phyloP scores from a whole-genome alignment of 2,797 vertebrate genomes.

The Limosa lapponica region DNA sequence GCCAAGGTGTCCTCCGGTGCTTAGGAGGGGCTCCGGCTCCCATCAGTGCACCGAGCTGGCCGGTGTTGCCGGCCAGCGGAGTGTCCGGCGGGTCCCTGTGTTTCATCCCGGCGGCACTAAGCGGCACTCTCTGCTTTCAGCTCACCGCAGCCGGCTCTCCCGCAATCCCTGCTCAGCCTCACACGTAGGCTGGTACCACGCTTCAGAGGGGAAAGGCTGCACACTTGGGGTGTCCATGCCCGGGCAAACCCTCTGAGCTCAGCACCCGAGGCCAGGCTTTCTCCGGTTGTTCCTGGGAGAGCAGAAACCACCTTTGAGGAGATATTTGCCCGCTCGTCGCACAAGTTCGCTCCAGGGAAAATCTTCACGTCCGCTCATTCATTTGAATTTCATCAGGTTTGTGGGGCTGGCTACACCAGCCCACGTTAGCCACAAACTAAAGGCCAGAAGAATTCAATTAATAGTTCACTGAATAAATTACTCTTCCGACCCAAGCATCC shows the following conservation, averaged over 20 bases:
- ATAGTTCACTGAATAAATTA: neutral
- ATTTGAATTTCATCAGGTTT: neutral
- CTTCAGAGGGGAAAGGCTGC: rapidly evolving
- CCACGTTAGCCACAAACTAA: neutral
- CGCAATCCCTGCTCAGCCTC: neutral
- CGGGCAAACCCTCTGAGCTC: rapidly evolving
- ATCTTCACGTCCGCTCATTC: rapidly evolving
- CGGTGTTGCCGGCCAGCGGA: rapidly evolving
- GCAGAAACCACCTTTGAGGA: neutral
- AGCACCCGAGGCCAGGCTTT: neutral
- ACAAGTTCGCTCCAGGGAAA: neutral
- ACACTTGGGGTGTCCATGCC: rapidly evolving
- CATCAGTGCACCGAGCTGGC: rapidly evolving
- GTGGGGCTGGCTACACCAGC: neutral
- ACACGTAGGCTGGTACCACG: rapidly evolving
- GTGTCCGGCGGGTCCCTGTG: rapidly evolving
- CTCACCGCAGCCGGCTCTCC: neutral
- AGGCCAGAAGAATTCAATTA: neutral
- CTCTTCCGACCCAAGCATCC: neutral
- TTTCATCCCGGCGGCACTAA: neutral
- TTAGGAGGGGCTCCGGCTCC: rapidly evolving
- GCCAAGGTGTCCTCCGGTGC: rapidly evolving
- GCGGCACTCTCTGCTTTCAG: constrained; percentile 30
- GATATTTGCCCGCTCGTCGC: rapidly evolving
- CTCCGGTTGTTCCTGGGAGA: neutral